Base-by-base conservation (phyloP, 1,140 invertebrate species). In the Lutraria rhynchaena region DNA sequence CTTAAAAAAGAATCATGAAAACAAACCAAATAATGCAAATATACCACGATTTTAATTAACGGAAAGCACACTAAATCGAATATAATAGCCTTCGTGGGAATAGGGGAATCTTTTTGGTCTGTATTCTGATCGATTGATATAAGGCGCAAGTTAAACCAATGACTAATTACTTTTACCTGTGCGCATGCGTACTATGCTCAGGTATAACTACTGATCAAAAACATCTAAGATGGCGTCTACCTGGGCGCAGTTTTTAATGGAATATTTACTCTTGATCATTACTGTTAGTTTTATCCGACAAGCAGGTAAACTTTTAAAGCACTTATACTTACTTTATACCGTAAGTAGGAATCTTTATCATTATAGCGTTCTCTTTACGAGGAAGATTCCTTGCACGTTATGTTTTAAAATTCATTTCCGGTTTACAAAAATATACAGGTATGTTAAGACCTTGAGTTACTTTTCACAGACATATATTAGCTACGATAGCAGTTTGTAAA, bases 81-180 rank as follows among this genome's bases (percentile, higher is more conserved):
- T n/a, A n/a, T n/a, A n/a, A n/a, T n/a, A n/a, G n/a, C n/a, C n/a
- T n/a, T n/a, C n/a, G n/a, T n/a, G n/a, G n/a, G n/a, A n/a, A n/a
- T n/a, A n/a, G n/a, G n/a, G n/a, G n/a, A n/a, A n/a, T n/a, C n/a
- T n/a, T n/a, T n/a, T n/a, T n/a, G n/a, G n/a, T n/a, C n/a, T n/a
- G n/a, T n/a, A n/a, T n/a, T n/a, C n/a, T n/a, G n/a, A n/a, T n/a
- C n/a, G n/a, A n/a, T n/a, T n/a, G n/a, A n/a, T n/a, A n/a, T n/a
- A n/a, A n/a, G n/a, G n/a, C n/a, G n/a, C n/a, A n/a, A n/a, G n/a
- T n/a, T n/a, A n/a, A n/a, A 61, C 17, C 7, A 22, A 65, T 65
- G 61, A 65, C 31, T 65, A 65, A 49, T 49, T 11, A 70, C 58
- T 74, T 53, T 31, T 53, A 74, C 71, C 71, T 74, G 71, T 60